Conservation (phyloP, 2,113 vertebrate species). For the Penelope pileata region DNA sequence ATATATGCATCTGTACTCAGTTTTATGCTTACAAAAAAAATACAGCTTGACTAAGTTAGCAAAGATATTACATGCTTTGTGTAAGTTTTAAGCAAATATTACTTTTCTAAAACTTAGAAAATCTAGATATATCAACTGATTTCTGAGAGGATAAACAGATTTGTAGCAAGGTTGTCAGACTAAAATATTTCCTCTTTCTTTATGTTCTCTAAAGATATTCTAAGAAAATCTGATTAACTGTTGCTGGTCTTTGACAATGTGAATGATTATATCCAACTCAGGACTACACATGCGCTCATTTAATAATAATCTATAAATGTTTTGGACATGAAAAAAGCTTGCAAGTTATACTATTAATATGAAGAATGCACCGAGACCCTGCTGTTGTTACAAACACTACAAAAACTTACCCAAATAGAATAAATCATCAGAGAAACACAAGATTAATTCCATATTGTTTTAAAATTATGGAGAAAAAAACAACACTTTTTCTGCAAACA, state of each 20-base stretch:
- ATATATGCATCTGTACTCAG: background rate
- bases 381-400: background rate
- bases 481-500: background rate
- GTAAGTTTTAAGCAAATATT: background rate
- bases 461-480: background rate
- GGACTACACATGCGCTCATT: background rate
- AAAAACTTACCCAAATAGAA: background rate
- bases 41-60: background rate
- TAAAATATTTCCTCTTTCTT: background rate
- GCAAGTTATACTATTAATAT: background rate
- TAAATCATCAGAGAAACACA: background rate
- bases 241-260: background rate
- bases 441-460: background rate
- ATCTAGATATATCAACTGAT: background rate
- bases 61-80: background rate
- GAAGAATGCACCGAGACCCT: background rate
- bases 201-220: background rate
- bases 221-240: background rate
- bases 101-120: background rate
- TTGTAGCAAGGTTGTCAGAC: background rate
- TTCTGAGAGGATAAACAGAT: background rate
- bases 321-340: background rate
- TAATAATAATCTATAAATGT: background rate
- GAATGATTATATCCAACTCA: background rate
- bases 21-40: background rate